These are phyloP conservation scores for Prionace glauca DNA, from an alignment of 2,797 vertebrate genomes.

Conservation along the genomic window DNA sequence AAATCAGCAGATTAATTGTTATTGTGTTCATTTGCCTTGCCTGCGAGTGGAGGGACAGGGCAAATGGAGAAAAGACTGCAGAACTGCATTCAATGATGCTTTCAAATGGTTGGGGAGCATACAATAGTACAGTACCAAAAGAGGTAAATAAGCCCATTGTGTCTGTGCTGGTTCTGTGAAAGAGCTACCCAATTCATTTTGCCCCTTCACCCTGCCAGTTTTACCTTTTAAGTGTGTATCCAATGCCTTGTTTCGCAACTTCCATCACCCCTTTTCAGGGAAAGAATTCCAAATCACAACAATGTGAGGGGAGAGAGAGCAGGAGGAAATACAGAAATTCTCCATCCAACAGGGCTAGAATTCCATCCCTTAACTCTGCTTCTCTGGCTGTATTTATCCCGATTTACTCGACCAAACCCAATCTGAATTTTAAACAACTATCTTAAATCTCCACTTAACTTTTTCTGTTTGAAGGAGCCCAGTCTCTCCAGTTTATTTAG, in stretches of 20 bases:
- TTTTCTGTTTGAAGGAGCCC: background rate
- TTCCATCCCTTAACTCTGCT: background rate
- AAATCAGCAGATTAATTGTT: slow-evolving; percentile 1
- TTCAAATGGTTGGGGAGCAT: background rate
- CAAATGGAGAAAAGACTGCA: background rate
- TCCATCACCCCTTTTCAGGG: background rate
- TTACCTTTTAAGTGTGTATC: background rate
- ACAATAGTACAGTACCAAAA: background rate
- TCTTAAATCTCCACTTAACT: background rate
- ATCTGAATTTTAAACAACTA: background rate
- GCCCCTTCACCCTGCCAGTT: background rate
- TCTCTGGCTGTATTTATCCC: background rate
- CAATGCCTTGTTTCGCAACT: background rate
- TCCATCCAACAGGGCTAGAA: background rate
- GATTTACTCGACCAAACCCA: background rate
- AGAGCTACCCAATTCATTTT: background rate
- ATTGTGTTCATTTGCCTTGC: background rate
- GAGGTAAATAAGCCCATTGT: background rate
- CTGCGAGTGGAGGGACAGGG: background rate
- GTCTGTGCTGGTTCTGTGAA: background rate
- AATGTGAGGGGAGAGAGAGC: background rate
- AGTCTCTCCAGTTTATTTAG: background rate
- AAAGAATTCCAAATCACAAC: background rate
- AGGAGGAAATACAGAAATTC: too few species aligned
- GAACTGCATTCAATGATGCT: background rate